Evolutionary conservation across 2,797 vertebrate species (phyloP).

Genomic region (Crocodylus rhombifer): DNA sequence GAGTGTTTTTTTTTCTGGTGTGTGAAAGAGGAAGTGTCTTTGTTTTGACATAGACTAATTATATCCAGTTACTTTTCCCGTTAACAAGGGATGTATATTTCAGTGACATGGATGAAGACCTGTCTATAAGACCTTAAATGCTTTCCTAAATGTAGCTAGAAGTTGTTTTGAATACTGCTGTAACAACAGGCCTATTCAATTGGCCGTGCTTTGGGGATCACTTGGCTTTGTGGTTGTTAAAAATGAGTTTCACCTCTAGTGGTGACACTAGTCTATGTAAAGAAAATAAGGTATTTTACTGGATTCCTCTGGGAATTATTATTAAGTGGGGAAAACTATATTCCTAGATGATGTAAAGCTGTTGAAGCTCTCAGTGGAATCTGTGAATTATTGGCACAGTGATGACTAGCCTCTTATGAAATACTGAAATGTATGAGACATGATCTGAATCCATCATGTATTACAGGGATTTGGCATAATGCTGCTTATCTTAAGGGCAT

Average conservation of each 20-base stretch:
- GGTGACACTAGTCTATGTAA: slow-evolving; percentile 33
- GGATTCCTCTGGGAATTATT: slow-evolving; percentile 61
- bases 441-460: slow-evolving; percentile 62
- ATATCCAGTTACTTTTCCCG: background rate
- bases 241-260: slow-evolving; percentile 47
- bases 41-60: background rate
- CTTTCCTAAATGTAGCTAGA: background rate
- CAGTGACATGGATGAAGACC: background rate
- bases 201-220: slow-evolving; percentile 42
- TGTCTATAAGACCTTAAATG: background rate
- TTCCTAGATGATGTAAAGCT: slow-evolving; percentile 62
- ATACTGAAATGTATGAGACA: slow-evolving; percentile 48
- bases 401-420: slow-evolving; percentile 64
- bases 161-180: background rate
- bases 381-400: slow-evolving; percentile 68
- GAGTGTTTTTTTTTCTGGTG: background rate
- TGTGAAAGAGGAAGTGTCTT: background rate
- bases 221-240: slow-evolving; percentile 43
- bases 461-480: slow-evolving; percentile 50
- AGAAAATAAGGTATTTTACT: slow-evolving; percentile 23
- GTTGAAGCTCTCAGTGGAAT: slow-evolving; percentile 63
- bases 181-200: slow-evolving; percentile 25
- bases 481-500: slow-evolving; percentile 67
- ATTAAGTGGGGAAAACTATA: slow-evolving; percentile 58
- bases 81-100: background rate